Conservation (phyloP, 2,113 vertebrate species). For the Noturus placidus region DNA sequence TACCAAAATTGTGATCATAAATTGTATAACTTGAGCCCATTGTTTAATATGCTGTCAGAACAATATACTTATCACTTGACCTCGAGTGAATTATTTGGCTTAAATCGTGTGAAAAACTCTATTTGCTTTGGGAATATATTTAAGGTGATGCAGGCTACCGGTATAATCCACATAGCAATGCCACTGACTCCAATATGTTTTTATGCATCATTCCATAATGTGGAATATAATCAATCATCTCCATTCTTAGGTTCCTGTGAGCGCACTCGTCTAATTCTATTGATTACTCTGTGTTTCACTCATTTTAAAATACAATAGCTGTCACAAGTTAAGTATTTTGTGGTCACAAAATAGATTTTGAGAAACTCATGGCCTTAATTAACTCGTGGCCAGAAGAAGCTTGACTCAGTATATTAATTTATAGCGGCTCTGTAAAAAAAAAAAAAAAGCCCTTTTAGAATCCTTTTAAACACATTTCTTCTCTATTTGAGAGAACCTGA, state of each 20-base stretch:
- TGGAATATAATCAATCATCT: constrained; percentile 26
- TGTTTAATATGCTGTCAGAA: background rate
- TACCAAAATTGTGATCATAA: background rate
- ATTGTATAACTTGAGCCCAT: background rate
- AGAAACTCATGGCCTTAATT: background rate
- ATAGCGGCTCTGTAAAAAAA: background rate
- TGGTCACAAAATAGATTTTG: background rate
- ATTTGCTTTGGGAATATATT: background rate
- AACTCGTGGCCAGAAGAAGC: background rate
- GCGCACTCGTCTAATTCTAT: background rate
- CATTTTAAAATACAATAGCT: constrained; percentile 6
- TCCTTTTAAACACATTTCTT: background rate
- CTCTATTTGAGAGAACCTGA: background rate
- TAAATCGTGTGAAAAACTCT: background rate
- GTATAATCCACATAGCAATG: too few relatives aligned
- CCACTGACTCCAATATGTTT: background rate
- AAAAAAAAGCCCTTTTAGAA: too few relatives aligned
- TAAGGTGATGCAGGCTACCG: background rate
- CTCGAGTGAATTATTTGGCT: background rate
- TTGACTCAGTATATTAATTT: background rate
- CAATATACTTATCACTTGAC: background rate
- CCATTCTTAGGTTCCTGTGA: background rate
- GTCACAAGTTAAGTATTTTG: background rate
- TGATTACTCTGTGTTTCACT: background rate
- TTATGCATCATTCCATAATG: background rate